Conservation (phyloP, 2,888 invertebrate genomes). For the Nipponacmea schrenckii region DNA sequence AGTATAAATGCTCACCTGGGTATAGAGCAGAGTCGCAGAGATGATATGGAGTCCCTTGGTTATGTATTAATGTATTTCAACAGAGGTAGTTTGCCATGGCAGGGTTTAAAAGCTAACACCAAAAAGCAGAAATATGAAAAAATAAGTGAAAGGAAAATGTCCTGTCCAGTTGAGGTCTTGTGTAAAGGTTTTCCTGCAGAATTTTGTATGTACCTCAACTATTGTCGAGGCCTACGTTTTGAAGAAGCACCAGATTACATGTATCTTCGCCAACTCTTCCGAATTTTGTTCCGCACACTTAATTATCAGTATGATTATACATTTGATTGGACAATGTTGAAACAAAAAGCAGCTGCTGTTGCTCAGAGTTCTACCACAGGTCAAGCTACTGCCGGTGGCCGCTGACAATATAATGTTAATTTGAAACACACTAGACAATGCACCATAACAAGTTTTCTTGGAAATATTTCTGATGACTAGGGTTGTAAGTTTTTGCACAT, state of each 20-base stretch:
- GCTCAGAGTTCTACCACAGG: slow-evolving; percentile 48
- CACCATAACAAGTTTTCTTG: not conserved
- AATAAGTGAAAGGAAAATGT: slow-evolving; percentile 99
- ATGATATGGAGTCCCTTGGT: slow-evolving; percentile 99
- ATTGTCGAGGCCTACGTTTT: slow-evolving; percentile 96
- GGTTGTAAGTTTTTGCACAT: too few relatives aligned
- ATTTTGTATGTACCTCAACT: slow-evolving; percentile 99
- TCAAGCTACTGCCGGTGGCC: slow-evolving; percentile 45
- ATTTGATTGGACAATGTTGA: slow-evolving; percentile 99
- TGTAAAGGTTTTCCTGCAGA: slow-evolving; percentile 99
- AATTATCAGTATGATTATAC: slow-evolving; percentile 99
- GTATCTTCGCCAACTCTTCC: slow-evolving; percentile 98
- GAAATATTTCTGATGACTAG: not conserved
- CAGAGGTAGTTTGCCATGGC: slow-evolving; percentile 93
- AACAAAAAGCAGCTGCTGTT: slow-evolving; percentile 82
- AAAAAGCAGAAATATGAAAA: slow-evolving; percentile 99
- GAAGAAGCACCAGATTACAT: slow-evolving; percentile 99
- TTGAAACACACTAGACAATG: not conserved
- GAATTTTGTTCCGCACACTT: slow-evolving; percentile 98
- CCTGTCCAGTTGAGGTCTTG: slow-evolving; percentile 96
- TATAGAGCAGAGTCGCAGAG: slow-evolving; percentile 97
- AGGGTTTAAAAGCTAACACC: slow-evolving; percentile 94
- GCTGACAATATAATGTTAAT: slow-evolving; percentile 11
- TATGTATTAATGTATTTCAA: slow-evolving; percentile 99
- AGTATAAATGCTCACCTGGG: slow-evolving; percentile 99